Conservation (phyloP, 2,113 vertebrate species). For the Pimephales promelas region DNA sequence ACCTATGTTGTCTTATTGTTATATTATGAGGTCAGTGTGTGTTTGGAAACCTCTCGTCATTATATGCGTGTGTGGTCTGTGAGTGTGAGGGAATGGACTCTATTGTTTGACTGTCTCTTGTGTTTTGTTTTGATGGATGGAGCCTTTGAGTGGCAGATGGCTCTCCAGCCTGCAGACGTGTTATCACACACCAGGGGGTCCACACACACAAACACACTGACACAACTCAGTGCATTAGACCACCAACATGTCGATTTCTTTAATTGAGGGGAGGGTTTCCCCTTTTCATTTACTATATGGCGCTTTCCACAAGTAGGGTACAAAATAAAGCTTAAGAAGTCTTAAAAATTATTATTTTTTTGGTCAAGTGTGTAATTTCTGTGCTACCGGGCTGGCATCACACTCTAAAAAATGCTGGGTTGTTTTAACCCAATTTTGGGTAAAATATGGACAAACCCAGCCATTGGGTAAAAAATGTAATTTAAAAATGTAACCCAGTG, state of each 20-base stretch:
- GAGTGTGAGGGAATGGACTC: constrained; percentile 23
- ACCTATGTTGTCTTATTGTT: not conserved
- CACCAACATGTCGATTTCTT: not conserved
- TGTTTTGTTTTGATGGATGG: constrained; percentile 57
- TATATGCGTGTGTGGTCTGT: constrained; percentile 32
- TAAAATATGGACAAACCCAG: too few relatives aligned
- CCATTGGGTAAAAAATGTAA: too few relatives aligned
- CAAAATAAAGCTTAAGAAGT: not conserved
- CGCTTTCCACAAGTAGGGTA: not conserved
- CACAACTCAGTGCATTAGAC: constrained; percentile 20
- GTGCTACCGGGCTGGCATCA: not conserved
- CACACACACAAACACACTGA: constrained; percentile 10
- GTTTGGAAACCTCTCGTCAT: not conserved
- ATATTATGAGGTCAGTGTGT: not conserved
- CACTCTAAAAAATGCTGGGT: too few relatives aligned
- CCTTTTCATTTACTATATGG: constrained; percentile 2
- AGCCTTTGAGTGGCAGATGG: constrained; percentile 57
- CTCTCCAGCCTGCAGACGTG: constrained; percentile 44
- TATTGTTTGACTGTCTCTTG: constrained; percentile 35
- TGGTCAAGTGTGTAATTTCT: not conserved
- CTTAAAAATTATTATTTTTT: not conserved
- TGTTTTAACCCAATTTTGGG: too few relatives aligned
- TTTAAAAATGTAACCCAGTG: too few relatives aligned
- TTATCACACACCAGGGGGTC: constrained; percentile 51
- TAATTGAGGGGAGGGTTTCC: not conserved